phyloP scores from a whole-genome alignment of 2,113 vertebrate species.

The Nematolebias whitei region DNA sequence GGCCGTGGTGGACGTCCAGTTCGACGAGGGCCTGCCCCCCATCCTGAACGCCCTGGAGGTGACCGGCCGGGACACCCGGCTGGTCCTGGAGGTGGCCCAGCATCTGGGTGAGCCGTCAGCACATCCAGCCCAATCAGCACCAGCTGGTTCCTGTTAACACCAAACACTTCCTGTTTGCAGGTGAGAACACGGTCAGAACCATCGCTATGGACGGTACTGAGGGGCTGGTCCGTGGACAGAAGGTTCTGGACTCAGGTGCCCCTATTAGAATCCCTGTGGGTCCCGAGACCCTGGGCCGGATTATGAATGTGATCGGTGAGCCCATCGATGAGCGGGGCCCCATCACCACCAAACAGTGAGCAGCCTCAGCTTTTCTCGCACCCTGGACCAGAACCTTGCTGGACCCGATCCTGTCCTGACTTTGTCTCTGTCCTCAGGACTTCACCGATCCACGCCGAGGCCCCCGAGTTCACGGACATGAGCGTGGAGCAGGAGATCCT shows the following conservation, averaged over 20 bases:
- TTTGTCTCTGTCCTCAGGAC: constrained; percentile 75
- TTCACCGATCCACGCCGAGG: constrained; percentile 96
- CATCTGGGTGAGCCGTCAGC: constrained; percentile 87
- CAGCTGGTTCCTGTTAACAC: too few species aligned
- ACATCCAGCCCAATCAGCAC: neutral
- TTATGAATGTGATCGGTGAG: constrained; percentile 99
- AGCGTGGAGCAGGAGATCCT: constrained; percentile 98
- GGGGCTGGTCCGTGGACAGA: constrained; percentile 95
- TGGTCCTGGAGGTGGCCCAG: constrained; percentile 97
- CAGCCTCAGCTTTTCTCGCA: too few species aligned
- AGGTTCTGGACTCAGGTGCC: constrained; percentile 92
- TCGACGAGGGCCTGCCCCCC: constrained; percentile 93
- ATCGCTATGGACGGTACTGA: constrained; percentile 99
- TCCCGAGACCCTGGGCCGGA: constrained; percentile 94
- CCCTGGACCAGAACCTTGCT: too few species aligned
- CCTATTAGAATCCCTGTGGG: constrained; percentile 98
- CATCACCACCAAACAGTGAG: constrained; percentile 95
- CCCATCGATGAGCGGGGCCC: constrained; percentile 97
- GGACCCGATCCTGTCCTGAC: neutral
- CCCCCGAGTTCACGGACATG: constrained; percentile 96
- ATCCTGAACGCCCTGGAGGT: constrained; percentile 97
- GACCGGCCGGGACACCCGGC: constrained; percentile 86
- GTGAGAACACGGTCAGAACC: constrained; percentile 95
- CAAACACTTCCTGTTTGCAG: constrained; percentile 61
- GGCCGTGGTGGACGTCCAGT: constrained; percentile 97